Evolutionary conservation across 2,888 invertebrate species (phyloP).

Genomic region (Crematogaster levior): DNA sequence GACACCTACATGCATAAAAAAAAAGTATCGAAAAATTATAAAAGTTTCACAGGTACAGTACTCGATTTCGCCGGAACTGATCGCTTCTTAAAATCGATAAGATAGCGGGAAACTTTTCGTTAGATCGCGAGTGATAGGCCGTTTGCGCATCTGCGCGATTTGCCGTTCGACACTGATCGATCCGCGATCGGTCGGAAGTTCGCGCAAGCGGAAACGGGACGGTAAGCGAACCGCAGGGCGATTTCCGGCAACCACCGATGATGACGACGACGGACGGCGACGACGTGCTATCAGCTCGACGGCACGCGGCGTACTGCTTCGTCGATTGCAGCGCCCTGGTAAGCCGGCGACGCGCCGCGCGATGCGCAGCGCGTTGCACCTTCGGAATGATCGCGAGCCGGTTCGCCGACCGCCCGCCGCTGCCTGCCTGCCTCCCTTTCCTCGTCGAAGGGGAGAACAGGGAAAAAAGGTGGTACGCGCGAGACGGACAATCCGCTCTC

Average conservation of each 20-base stretch:
- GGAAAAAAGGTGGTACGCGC: conserved; percentile 23
- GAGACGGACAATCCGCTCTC: not conserved
- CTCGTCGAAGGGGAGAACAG: conserved; percentile 7
- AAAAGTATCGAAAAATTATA: not conserved
- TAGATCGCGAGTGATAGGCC: not conserved
- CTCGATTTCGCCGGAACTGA: not conserved
- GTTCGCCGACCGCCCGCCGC: conserved; percentile 55
- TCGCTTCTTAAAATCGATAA: not conserved
- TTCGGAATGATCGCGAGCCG: conserved; percentile 60
- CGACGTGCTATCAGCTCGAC: conserved; percentile 74
- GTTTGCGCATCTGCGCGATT: not conserved
- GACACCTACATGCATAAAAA: not conserved
- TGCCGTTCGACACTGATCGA: conserved; percentile 21
- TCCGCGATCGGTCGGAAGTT: conserved; percentile 1
- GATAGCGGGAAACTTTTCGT: too few relatives aligned
- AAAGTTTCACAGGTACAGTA: not conserved
- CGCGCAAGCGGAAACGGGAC: conserved; percentile 27
- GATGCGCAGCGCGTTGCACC: conserved; percentile 66
- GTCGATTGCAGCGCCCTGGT: conserved; percentile 80
- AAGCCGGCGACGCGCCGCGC: conserved; percentile 59
- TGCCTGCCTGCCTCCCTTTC: conserved; percentile 23
- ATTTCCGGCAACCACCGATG: not conserved
- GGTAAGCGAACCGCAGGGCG: conserved; percentile 58
- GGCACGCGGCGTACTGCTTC: conserved; percentile 79
- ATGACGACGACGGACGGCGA: conserved; percentile 34